Conservation (phyloP, 1,140 invertebrate species). For the Drosophila lacteicornis region DNA sequence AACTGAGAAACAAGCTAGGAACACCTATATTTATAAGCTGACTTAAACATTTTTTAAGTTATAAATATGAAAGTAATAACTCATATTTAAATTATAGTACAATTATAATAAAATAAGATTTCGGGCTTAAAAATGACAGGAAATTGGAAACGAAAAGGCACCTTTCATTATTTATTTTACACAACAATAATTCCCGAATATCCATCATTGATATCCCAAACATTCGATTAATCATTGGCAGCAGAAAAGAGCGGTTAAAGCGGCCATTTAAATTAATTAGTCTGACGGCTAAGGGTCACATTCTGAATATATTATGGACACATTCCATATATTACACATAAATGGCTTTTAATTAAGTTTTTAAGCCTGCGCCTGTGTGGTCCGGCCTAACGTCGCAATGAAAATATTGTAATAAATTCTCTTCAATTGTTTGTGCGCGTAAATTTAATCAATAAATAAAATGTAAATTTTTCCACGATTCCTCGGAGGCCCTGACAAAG, state of each 20-base stretch:
- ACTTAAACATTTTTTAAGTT: no score
- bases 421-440: conserved; percentile 10
- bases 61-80: no score
- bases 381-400: conserved; percentile 1
- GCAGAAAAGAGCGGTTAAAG: not conserved
- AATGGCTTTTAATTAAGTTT: conserved; percentile 46
- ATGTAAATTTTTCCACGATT: conserved; percentile 30
- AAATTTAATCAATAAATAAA: conserved; percentile 46
- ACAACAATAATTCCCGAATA: no score
- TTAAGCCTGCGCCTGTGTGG: conserved; percentile 9
- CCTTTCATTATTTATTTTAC: not conserved
- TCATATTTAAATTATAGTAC: no score
- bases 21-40: no score
- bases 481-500: not conserved
- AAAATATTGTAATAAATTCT: conserved; percentile 34
- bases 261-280: conserved; percentile 31
- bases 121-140: not conserved
- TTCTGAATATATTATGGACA: conserved; percentile 4
- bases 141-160: not conserved
- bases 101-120: no score
- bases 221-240: not conserved
- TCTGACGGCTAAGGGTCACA: conserved; percentile 9
- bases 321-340: conserved; percentile 3
- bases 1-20: not conserved
- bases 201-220: no score